phyloP scores from a whole-genome alignment of 2,113 vertebrate species.

The Hemiprocne comata region DNA sequence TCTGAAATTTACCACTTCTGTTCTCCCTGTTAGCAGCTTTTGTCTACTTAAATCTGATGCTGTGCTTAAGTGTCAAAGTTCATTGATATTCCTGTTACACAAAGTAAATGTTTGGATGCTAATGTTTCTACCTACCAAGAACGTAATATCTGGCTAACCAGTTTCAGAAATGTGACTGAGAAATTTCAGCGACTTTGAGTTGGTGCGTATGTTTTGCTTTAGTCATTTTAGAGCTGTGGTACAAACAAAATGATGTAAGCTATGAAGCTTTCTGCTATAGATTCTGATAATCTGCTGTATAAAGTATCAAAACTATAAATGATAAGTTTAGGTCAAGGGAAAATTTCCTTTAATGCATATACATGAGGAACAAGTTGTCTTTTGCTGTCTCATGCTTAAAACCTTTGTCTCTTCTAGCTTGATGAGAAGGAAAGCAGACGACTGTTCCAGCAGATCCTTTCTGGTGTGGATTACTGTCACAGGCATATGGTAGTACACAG shows the following conservation, averaged over 20 bases:
- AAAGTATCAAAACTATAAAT: not conserved
- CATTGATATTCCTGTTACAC: not conserved
- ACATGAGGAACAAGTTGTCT: not conserved
- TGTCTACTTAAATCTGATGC: not conserved
- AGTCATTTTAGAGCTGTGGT: not conserved
- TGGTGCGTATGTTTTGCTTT: not conserved
- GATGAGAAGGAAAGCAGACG: slow-evolving; percentile 97
- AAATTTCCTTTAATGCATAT: not conserved
- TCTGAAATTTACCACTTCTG: not conserved
- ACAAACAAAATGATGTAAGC: not conserved
- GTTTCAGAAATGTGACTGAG: not conserved
- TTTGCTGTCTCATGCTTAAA: not conserved
- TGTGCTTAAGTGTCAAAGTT: not conserved
- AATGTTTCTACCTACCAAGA: not conserved
- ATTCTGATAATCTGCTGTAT: not conserved
- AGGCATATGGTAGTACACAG: slow-evolving; percentile 98
- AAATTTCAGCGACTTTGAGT: not conserved
- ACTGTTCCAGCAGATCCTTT: slow-evolving; percentile 98
- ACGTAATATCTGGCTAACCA: not conserved
- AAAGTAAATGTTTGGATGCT: not conserved
- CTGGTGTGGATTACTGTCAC: slow-evolving; percentile 97
- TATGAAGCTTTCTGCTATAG: not conserved
- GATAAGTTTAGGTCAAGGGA: not conserved
- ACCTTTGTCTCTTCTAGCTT: slow-evolving; percentile 76
- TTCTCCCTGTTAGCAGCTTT: not conserved